Evolutionary conservation across 2,797 vertebrate species (phyloP).

Genomic region (Ibycter americanus): DNA sequence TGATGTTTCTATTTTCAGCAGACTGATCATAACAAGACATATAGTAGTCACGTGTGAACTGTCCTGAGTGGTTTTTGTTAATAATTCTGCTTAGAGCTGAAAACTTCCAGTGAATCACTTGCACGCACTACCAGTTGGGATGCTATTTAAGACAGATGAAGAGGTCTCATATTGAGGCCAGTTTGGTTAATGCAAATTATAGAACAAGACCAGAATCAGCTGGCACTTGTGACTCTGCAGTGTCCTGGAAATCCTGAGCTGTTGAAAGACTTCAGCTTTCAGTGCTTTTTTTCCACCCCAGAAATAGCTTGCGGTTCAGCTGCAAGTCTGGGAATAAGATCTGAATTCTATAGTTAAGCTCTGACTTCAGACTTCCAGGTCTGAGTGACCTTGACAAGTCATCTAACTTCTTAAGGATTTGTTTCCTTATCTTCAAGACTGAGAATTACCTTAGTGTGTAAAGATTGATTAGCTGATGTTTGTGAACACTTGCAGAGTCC

Average conservation of each 20-base stretch:
- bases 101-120: neutral
- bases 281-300: conserved; percentile 52
- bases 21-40: neutral
- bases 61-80: neutral
- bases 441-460: neutral
- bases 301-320: conserved; percentile 55
- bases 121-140: neutral
- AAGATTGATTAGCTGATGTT: neutral
- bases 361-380: conserved; percentile 29
- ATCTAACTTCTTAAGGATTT: neutral
- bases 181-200: conserved; percentile 51
- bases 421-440: neutral
- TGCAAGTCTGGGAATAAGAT: conserved; percentile 44
- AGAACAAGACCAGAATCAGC: conserved; percentile 53
- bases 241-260: conserved; percentile 65
- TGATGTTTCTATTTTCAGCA: neutral
- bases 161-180: conserved; percentile 35
- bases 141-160: conserved; percentile 19
- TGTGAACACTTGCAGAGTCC: neutral
- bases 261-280: conserved; percentile 44
- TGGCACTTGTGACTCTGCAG: conserved; percentile 58
- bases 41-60: neutral
- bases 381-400: conserved; percentile 35
- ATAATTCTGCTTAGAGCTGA: neutral
- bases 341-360: conserved; percentile 37